Evolutionary conservation across 2,113 vertebrate species (phyloP), one percentile per base, ranked within the genome.

Genomic region (Oncorhynchus nerka): DNA sequence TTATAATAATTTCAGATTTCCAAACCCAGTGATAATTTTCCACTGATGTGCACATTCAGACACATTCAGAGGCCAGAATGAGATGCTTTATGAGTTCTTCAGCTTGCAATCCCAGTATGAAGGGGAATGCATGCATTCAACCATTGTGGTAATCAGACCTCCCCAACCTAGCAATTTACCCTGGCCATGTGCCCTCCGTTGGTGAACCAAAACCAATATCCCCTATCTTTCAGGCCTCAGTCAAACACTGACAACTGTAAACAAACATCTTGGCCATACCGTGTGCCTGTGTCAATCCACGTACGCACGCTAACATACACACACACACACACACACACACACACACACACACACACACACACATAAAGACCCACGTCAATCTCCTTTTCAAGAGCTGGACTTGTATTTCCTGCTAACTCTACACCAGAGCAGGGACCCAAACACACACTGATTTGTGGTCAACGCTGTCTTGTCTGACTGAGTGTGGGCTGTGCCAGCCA

Each of bases 1-100:
- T 91, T 89, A 87, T 85, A 75, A 87, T 86, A 85, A 89, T 86
- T 83, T 75, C 67, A 79, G 78, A 79, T 84, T 62, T 77, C 80
- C 22, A 68, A 68, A 82, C 48, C 48, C 73, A 84, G 75, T 83
- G 87, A 78, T 89, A 82, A 81, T 86, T 86, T 90, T 88, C 89
- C 89, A 85, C 79, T 83, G 7, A 73, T 51, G 55, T 11, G 55
- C 55, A 83, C 70, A 74, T 80, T 75, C 78, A 71, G 68, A 77
- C 87, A 77, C 67, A 73, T 75, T 76, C 51, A 68, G 79, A 75
- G 71, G 59, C 75, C 76, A 76, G 57, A 71, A 74, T 72, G 75
- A 84, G 79, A 75, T 84, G 75, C 84, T 76, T 82, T 70, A 34
- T 81, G 79, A 83, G 79, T 70, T 73, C 57, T 39, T 84, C 79